These are phyloP conservation scores for Oostethus manadensis DNA, from an alignment of 2,113 vertebrate species.

Conservation along the genomic window DNA sequence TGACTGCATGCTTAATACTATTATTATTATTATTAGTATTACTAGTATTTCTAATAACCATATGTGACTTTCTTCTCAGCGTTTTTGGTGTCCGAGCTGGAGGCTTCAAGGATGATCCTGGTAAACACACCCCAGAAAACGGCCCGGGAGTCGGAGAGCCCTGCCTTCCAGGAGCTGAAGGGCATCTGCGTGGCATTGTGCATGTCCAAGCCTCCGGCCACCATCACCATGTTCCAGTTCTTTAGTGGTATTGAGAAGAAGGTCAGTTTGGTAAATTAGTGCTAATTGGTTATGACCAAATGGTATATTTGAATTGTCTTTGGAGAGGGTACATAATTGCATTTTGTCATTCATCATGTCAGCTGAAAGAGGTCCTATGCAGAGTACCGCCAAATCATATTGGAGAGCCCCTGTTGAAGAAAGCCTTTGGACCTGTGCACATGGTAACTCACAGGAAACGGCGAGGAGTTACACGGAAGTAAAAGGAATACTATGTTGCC, in stretches of 20 bases:
- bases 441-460: conserved; percentile 73
- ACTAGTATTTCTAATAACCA: neutral
- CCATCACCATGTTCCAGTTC: conserved; percentile 99
- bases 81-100: conserved; percentile 95
- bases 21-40: too few species aligned
- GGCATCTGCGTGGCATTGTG: conserved; percentile 92
- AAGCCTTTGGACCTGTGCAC: conserved; percentile 87
- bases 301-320: too few species aligned
- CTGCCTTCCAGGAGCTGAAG: conserved; percentile 91
- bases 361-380: conserved; percentile 92
- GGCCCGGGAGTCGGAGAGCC: conserved; percentile 82
- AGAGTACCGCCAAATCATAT: conserved; percentile 86
- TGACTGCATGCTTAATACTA: too few species aligned
- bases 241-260: conserved; percentile 99
- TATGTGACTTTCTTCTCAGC: conserved; percentile 68
- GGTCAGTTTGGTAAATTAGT: conserved; percentile 61
- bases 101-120: conserved; percentile 91
- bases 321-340: too few species aligned
- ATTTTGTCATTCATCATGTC: conserved; percentile 12
- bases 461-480: neutral
- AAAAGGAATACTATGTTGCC: neutral
- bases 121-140: conserved; percentile 84
- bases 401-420: conserved; percentile 87
- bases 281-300: too few species aligned
- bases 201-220: conserved; percentile 98